Percentiles rank a stretch among this genome's conserved stretches.
phyloP scores from a whole-genome alignment of 2,797 vertebrate genomes.

The Mormyrus proboscirostris region DNA sequence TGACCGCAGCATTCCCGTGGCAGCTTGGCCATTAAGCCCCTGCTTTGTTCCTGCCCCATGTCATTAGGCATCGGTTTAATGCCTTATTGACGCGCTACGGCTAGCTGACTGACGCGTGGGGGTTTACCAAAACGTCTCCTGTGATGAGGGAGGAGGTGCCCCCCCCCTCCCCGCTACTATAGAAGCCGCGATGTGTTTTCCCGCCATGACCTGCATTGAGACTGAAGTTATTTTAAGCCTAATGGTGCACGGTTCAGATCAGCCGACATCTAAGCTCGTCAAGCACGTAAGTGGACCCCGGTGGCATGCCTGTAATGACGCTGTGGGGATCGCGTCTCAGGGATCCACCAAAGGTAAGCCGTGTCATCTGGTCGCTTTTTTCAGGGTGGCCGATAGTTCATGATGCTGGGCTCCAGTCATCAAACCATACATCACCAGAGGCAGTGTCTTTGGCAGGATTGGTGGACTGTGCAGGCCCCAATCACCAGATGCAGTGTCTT shows the following conservation, averaged over 20 bases:
- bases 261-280: neutral
- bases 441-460: neutral
- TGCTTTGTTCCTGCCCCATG: neutral
- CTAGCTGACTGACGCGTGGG: neutral
- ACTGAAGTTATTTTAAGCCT: neutral
- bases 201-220: constrained; percentile 20
- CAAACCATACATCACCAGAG: neutral
- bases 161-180: constrained; percentile 67
- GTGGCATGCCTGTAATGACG: neutral
- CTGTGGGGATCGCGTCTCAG: neutral
- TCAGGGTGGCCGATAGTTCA: neutral
- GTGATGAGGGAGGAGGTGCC: constrained; percentile 40
- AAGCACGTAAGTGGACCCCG: neutral
- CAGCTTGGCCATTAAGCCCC: neutral
- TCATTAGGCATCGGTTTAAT: neutral
- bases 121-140: constrained; percentile 23
- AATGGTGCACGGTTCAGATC: neutral
- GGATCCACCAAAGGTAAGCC: neutral
- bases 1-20: neutral
- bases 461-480: neutral
- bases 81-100: neutral
- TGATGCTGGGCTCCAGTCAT: neutral
- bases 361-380: neutral
- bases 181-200: constrained; percentile 50
- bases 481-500: neutral